phyloP scores from a whole-genome alignment of 2,113 vertebrate species.

The Prunella himalayana region DNA sequence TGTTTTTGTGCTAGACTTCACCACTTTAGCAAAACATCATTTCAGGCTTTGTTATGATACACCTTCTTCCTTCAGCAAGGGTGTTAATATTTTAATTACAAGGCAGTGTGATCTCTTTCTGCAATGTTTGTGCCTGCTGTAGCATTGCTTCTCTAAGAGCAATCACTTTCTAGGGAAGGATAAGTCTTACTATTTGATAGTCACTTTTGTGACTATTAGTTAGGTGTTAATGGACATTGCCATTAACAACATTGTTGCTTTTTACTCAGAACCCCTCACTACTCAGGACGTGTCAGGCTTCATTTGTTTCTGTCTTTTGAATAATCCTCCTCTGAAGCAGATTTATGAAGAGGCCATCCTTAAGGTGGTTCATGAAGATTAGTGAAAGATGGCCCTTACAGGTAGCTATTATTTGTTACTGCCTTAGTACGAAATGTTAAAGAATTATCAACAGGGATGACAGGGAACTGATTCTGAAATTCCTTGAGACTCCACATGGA shows the following conservation, averaged over 20 bases:
- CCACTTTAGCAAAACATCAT: background rate
- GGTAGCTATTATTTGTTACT: background rate
- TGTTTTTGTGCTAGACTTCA: background rate
- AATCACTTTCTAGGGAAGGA: background rate
- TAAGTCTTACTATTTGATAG: background rate
- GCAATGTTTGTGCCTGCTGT: background rate
- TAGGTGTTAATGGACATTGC: background rate
- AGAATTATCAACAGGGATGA: background rate
- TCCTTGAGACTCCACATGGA: background rate
- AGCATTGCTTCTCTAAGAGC: background rate
- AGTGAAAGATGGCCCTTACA: background rate
- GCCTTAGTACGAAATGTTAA: background rate
- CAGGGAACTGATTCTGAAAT: background rate
- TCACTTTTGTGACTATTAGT: background rate
- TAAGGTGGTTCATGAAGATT: background rate
- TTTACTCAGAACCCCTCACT: background rate
- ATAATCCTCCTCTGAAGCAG: background rate
- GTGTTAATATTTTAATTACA: background rate
- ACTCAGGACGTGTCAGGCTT: background rate
- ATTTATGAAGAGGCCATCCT: background rate
- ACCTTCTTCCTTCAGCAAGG: background rate
- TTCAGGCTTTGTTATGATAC: background rate
- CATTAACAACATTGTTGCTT: background rate
- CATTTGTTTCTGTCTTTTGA: background rate
- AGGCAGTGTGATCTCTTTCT: background rate